A percentile compares a stretch with the other conserved stretches of the same genome.
Evolutionary conservation across 2,888 invertebrate species (phyloP).

Genomic region (Eupeodes luniger): DNA sequence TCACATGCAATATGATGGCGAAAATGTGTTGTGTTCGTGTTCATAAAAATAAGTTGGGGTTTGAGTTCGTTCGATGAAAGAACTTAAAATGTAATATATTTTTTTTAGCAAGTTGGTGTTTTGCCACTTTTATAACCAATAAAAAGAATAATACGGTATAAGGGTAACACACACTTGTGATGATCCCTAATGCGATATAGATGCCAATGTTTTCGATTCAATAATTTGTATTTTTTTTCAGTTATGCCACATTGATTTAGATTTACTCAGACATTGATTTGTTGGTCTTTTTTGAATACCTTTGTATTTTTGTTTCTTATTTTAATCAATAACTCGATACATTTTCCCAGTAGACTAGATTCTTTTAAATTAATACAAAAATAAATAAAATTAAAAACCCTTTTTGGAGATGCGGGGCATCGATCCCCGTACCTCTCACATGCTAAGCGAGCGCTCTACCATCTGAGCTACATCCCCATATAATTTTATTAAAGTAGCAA

Average conservation of each 20-base stretch:
- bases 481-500: neutral
- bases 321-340: too few species aligned
- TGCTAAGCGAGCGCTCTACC: slow-evolving; percentile 85
- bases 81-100: slow-evolving; percentile 10
- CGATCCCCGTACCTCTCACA: slow-evolving; percentile 85
- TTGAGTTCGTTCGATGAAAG: slow-evolving; percentile 22
- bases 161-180: slow-evolving; percentile 47
- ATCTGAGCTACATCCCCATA: slow-evolving; percentile 84
- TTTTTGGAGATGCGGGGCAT: slow-evolving; percentile 84
- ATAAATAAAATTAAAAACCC: neutral
- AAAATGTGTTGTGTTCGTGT: slow-evolving; percentile 63
- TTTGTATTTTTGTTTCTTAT: too few species aligned
- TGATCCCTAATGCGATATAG: slow-evolving; percentile 70
- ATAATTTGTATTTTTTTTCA: slow-evolving; percentile 35
- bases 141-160: slow-evolving; percentile 3
- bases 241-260: neutral
- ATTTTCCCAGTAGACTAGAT: too few species aligned
- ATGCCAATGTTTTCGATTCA: slow-evolving; percentile 69
- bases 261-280: neutral
- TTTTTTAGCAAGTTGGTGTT: slow-evolving; percentile 5
- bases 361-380: neutral
- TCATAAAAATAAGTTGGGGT: slow-evolving; percentile 52
- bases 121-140: slow-evolving; percentile 27
- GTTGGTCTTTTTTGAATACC: too few species aligned
- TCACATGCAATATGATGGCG: slow-evolving; percentile 68